phyloP scores from a whole-genome alignment of 2,797 vertebrate species.

The Tachyglossus aculeatus region DNA sequence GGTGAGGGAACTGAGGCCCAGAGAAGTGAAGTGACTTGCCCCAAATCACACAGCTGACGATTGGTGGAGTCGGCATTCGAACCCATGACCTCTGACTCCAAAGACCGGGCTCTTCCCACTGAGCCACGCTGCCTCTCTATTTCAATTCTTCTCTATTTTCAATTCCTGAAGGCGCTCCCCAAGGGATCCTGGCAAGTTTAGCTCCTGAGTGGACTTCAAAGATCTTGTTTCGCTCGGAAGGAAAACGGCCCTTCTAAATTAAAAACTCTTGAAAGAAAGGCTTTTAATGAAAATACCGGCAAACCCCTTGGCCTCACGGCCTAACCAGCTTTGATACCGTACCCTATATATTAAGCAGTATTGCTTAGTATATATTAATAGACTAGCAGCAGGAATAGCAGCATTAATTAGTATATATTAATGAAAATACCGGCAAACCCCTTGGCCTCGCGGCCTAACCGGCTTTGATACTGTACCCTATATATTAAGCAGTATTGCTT shows the following conservation, averaged over 20 bases:
- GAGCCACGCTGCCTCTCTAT: too few species aligned
- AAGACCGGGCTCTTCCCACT: too few species aligned
- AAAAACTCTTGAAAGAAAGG: slow-evolving; percentile 69
- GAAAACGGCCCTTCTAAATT: slow-evolving; percentile 53
- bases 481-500: slow-evolving; percentile 53
- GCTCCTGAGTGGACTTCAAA: slow-evolving; percentile 35
- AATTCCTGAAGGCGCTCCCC: slow-evolving; percentile 11
- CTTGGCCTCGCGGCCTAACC: slow-evolving; percentile 38
- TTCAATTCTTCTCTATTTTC: too few species aligned
- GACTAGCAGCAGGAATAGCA: too few species aligned
- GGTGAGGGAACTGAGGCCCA: too few species aligned
- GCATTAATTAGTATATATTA: too few species aligned
- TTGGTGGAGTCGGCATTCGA: too few species aligned
- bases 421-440: slow-evolving; percentile 59
- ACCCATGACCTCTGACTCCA: too few species aligned
- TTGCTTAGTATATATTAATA: too few species aligned
- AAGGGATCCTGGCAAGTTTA: background rate
- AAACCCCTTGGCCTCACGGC: slow-evolving; percentile 48
- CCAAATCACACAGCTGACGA: too few species aligned
- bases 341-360: slow-evolving; percentile 48
- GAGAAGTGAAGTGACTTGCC: too few species aligned
- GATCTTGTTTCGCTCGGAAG: slow-evolving; percentile 59
- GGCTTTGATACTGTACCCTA: slow-evolving; percentile 41
- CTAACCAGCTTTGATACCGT: slow-evolving; percentile 37
- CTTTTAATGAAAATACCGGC: slow-evolving; percentile 61